phyloP scores from a whole-genome alignment of 1,140 invertebrate species.

The Cydia amplana region DNA sequence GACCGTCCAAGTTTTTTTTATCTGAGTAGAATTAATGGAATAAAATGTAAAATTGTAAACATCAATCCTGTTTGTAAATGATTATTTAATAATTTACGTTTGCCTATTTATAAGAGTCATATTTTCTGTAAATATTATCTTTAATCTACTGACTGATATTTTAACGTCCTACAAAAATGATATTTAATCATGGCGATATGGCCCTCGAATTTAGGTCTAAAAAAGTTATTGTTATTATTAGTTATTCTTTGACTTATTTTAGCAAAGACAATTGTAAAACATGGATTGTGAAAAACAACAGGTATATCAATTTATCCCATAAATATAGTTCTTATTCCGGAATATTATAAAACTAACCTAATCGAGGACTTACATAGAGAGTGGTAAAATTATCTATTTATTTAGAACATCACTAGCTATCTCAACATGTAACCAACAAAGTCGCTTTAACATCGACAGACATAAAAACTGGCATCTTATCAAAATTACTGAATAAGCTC shows the following conservation, averaged over 20 bases:
- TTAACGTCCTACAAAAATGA: constrained; percentile 18
- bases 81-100: not conserved
- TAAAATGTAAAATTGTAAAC: not conserved
- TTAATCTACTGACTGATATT: not conserved
- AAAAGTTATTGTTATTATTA: not conserved
- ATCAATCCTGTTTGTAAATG: not conserved
- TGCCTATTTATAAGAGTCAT: not conserved
- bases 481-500: not conserved
- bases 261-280: not conserved
- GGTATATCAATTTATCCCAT: not conserved
- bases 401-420: constrained; percentile 28
- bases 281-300: not conserved
- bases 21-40: not conserved
- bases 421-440: constrained; percentile 18
- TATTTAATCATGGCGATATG: not conserved
- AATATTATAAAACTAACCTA: not conserved
- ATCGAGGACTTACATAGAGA: not conserved
- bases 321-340: not conserved
- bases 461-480: not conserved
- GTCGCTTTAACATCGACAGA: constrained; percentile 7
- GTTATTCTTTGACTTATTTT: not conserved
- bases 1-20: constrained; percentile 18
- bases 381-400: not conserved
- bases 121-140: constrained; percentile 2
- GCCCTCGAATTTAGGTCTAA: not conserved